Conservation (phyloP, 2,113 vertebrate genomes). For the Antennarius striatus region DNA sequence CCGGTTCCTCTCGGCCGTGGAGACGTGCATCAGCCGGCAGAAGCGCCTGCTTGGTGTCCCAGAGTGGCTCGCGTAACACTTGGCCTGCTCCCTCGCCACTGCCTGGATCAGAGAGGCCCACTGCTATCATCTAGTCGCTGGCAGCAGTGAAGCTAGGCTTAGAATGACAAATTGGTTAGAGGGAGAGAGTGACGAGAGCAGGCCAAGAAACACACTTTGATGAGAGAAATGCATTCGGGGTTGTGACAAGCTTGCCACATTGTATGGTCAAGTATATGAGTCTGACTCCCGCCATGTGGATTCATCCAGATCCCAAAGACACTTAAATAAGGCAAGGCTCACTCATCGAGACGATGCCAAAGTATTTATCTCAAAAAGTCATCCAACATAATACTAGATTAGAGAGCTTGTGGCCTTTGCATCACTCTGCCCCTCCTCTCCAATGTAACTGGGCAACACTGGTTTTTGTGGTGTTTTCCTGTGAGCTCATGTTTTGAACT, state of each 20-base stretch:
- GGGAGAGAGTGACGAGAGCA: constrained; percentile 69
- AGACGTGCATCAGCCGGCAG: constrained; percentile 76
- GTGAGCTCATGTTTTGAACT: too few relatives aligned
- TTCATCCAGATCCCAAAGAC: constrained; percentile 71
- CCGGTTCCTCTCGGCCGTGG: constrained; percentile 72
- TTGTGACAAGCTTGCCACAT: constrained; percentile 71
- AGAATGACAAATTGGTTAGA: constrained; percentile 84
- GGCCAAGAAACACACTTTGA: constrained; percentile 79
- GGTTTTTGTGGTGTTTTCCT: too few relatives aligned
- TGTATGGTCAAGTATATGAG: constrained; percentile 75
- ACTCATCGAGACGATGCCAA: constrained; percentile 68
- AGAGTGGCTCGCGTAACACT: constrained; percentile 77
- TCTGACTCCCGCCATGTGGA: constrained; percentile 57
- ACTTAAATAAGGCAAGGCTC: constrained; percentile 59
- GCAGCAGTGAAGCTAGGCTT: constrained; percentile 73
- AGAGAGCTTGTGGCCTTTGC: constrained; percentile 65
- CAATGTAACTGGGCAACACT: too few relatives aligned
- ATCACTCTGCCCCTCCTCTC: constrained; percentile 25
- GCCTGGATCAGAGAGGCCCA: constrained; percentile 80
- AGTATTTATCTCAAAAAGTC: constrained; percentile 73
- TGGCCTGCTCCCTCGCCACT: constrained; percentile 79
- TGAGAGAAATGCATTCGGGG: constrained; percentile 70
- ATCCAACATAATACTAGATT: constrained; percentile 71
- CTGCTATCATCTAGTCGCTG: constrained; percentile 79
- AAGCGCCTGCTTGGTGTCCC: constrained; percentile 73